Evolutionary conservation across 2,113 vertebrate genomes (phyloP).

Genomic region (Spermophilus dauricus): DNA sequence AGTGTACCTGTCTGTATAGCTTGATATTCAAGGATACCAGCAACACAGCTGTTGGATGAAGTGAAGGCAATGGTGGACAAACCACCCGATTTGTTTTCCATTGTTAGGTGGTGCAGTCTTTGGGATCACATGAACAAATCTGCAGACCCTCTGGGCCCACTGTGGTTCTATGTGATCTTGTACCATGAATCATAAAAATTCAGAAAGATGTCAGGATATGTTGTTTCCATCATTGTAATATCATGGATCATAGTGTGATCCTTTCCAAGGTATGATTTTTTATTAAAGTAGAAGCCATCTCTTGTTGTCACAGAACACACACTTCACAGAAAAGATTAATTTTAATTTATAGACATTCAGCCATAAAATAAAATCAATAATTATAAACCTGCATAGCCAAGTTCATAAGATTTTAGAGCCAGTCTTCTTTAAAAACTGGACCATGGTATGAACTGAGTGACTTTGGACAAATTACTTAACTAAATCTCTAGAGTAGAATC

Average conservation of each 20-base stretch:
- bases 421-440: slow-evolving; percentile 43
- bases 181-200: not conserved
- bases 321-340: not conserved
- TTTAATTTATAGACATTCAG: not conserved
- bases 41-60: not conserved
- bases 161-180: not conserved
- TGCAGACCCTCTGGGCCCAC: not conserved
- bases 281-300: not conserved
- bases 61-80: not conserved
- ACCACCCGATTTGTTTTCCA: not conserved
- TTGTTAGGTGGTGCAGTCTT: not conserved
- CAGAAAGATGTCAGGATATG: not conserved
- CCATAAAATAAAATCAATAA: slow-evolving; percentile 38
- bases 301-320: not conserved
- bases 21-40: slow-evolving; percentile 29
- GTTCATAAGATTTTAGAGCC: slow-evolving; percentile 25
- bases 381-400: not conserved
- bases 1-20: not conserved
- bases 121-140: not conserved
- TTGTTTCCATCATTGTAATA: not conserved
- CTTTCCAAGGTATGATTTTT: not conserved
- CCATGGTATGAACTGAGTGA: not conserved
- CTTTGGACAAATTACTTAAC: not conserved
- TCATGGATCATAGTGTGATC: not conserved
- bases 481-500: not conserved